Percentiles rank a stretch among this genome's conserved stretches.
Evolutionary conservation across 2,888 invertebrate genomes (phyloP).

Genomic region (Euzophera pinguis): DNA sequence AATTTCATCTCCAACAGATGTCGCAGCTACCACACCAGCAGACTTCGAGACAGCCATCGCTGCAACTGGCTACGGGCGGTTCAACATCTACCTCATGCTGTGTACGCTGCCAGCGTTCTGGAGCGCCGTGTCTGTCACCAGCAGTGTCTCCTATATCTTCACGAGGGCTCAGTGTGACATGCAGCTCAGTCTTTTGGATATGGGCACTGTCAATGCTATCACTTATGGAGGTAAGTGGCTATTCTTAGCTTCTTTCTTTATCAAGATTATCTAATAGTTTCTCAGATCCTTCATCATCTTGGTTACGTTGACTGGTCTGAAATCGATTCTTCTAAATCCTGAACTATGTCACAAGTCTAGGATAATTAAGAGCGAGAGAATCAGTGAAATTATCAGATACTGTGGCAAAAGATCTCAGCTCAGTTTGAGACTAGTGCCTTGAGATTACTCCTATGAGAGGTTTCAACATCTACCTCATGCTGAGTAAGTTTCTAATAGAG

Average conservation of each 20-base stretch:
- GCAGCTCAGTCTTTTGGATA: conserved; percentile 82
- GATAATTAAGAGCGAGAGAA: no score
- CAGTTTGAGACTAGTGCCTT: no score
- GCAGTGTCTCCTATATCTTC: conserved; percentile 85
- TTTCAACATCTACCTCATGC: no score
- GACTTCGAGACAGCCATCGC: conserved; percentile 87
- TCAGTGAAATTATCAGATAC: no score
- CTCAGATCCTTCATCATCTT: no score
- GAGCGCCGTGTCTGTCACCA: conserved; percentile 85
- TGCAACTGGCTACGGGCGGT: conserved; percentile 84
- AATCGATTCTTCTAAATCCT: not conserved
- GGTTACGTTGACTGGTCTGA: no score
- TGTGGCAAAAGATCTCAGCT: no score
- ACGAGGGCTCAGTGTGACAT: conserved; percentile 88
- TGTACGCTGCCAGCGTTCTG: conserved; percentile 83
- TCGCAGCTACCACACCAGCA: conserved; percentile 40
- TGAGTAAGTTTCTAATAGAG: no score
- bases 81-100: conserved; percentile 82
- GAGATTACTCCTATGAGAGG: no score
- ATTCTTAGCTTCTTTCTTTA: not conserved
- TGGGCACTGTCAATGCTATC: conserved; percentile 85
- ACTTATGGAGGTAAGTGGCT: conserved; percentile 82
- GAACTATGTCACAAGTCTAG: no score
- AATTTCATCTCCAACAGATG: no score
- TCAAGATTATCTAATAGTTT: no score